Evolutionary conservation across 2,888 invertebrate species (phyloP), one percentile per base, ranked within the genome.

Genomic region (Aleiodes alternator): DNA sequence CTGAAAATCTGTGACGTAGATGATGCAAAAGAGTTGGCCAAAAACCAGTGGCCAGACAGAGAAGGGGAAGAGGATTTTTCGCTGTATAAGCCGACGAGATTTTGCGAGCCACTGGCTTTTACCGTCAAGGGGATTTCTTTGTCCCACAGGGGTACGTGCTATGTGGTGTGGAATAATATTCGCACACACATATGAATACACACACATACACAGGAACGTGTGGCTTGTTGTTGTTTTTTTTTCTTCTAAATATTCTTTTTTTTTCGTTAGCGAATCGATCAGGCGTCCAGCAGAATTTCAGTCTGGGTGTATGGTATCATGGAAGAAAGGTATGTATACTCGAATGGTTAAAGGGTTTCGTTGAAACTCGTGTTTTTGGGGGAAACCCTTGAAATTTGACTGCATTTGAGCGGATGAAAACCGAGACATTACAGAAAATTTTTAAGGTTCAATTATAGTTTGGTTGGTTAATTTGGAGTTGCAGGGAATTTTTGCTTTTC

Each of bases 121-220:
- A 61, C 61, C 61, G 43, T 38, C 61, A 12, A 43, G 61, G 61
- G 61, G 61, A 61, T 61, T 61, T 61, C 61, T 61, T 61, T 61
- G 61, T 61, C 61, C 61, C 61, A 16, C 38, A 43, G 61, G 61
- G 38, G 61, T 38, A 34, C 34, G 61, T 29, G 29, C 57, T 57
- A 56, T 56, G 59, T 11, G 61, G 61, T n/a, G 61, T 61, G 61
- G 61, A 38, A 61, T 61, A 61, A 61, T 61, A 61, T 61, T 61
- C 61, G 43, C 61, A 61, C 61, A 38, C 61, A 61, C 61, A 61
- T 4, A 31, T 31, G 31, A n/a, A n/a, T n/a, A 23, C 23, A 23
- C 2, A 23, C 23, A 23, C 2, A 23, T 2, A 23, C 23, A 23
- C 23, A 23, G 23, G 2, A 23, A 23, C 23, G 23, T 23, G 23